Base-by-base conservation (phyloP, 1,140 invertebrate genomes). In the Paramacrobiotus metropolitanus region DNA sequence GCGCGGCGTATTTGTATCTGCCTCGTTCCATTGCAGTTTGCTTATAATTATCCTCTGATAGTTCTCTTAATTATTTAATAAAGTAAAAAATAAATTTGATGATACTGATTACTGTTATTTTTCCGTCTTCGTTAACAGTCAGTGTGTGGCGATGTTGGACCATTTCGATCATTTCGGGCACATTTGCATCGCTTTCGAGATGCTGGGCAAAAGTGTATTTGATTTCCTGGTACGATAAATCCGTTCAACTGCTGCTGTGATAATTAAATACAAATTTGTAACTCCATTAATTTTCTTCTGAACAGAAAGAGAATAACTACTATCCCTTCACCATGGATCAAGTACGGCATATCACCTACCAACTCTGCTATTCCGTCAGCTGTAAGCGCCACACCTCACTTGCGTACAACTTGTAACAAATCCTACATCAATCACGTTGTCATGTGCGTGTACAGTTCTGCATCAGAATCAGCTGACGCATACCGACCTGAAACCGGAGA, bases 401-500 rank as follows among this genome's bases (percentile, higher is more conserved):
- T 59, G 55, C 9, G n/a, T n/a, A n/a, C n/a, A n/a, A n/a, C n/a
- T n/a, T n/a, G n/a, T n/a, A n/a, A n/a, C n/a, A n/a, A n/a, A n/a
- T n/a, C n/a, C 21, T 31, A 59, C 9, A 59, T 21, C 21, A 15
- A 28, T 28, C 9, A 20, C 48, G 24, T 55, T 24, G 62, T 55
- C 21, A 21, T 62, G 28, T 60, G 30, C n/a, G 31, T 40, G 68
- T 69, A 28, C 68, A 75, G 74, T 79, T 68, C 65, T 80, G 60
- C 79, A 79, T 69, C 74, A 77, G 60, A 77, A 78, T 66, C 69
- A 74, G 62, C 68, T 79, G 61, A 79, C 78, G n/a, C 78, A 79
- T 66, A 79, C 78, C 28, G 78, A 79, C 66, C 68, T 79, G 30
- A 79, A 79, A 63, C 78, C 78, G 40, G 78, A 79, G 68, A 79